Conservation (phyloP, 2,113 vertebrate species). For the Melospiza melodia region DNA sequence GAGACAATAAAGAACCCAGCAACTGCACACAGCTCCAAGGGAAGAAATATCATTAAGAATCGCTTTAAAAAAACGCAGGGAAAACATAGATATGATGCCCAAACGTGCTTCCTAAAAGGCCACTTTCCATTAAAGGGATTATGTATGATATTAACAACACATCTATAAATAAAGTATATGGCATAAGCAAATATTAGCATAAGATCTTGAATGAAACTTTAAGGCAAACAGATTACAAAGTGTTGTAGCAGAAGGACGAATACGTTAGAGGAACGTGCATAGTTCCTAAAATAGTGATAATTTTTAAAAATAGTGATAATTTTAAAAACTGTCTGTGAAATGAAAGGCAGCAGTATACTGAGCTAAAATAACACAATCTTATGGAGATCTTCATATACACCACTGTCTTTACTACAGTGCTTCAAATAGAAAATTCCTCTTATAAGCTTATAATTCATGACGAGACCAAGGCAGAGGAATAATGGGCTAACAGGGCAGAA, state of each 20-base stretch:
- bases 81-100: not conserved
- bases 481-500: not conserved
- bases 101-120: not conserved
- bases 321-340: not conserved
- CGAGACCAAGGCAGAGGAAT: not conserved
- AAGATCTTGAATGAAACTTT: constrained; percentile 17
- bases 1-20: constrained; percentile 14
- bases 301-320: not conserved
- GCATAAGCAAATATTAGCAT: not conserved
- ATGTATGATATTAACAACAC: not conserved
- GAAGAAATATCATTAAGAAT: not conserved
- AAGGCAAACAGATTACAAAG: not conserved
- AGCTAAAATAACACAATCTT: not conserved
- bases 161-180: not conserved
- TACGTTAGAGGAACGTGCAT: accelerated
- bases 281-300: not conserved
- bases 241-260: not conserved
- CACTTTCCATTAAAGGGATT: not conserved
- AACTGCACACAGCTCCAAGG: not conserved
- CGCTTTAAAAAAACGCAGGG: accelerated
- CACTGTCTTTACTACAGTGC: not conserved
- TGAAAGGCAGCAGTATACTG: not conserved
- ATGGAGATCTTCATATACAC: not conserved
- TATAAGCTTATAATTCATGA: not conserved
- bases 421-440: not conserved